A percentile compares a stretch with the other conserved stretches of the same genome.
phyloP scores from a whole-genome alignment of 2,797 vertebrate genomes.

The Sardinella longiceps region DNA sequence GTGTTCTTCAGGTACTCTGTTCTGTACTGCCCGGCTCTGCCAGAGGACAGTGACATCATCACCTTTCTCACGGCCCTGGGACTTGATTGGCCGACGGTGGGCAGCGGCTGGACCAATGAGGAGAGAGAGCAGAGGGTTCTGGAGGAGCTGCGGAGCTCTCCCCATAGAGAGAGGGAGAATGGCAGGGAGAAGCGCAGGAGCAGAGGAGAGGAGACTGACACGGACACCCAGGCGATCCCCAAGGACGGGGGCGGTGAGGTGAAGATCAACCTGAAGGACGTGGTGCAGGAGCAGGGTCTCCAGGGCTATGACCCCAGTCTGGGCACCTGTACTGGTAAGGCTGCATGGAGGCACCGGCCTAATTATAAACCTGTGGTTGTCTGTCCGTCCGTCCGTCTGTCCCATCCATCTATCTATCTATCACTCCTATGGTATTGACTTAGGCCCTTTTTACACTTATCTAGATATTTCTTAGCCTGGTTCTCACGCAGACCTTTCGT shows the following conservation, averaged over 20 bases:
- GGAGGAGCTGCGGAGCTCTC: slow-evolving; percentile 67
- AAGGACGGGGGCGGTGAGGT: slow-evolving; percentile 65
- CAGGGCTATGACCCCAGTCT: slow-evolving; percentile 88
- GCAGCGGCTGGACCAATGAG: slow-evolving; percentile 53
- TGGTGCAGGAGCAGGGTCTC: slow-evolving; percentile 76
- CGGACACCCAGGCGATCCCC: slow-evolving; percentile 56
- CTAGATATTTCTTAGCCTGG: too few species aligned
- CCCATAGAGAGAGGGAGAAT: slow-evolving; percentile 68
- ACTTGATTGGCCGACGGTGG: slow-evolving; percentile 79
- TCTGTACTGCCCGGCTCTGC: slow-evolving; percentile 76
- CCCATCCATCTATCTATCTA: too few species aligned
- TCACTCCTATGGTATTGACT: too few species aligned
- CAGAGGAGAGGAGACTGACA: slow-evolving; percentile 59
- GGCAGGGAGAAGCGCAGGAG: slow-evolving; percentile 65
- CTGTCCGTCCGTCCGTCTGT: too few species aligned
- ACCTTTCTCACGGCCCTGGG: slow-evolving; percentile 77
- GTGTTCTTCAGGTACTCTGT: slow-evolving; percentile 73
- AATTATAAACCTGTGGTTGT: too few species aligned
- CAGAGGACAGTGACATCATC: slow-evolving; percentile 68
- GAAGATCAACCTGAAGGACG: slow-evolving; percentile 80
- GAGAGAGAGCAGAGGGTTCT: slow-evolving; percentile 70
- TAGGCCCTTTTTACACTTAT: too few species aligned
- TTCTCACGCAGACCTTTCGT: too few species aligned
- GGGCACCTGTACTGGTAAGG: slow-evolving; percentile 83
- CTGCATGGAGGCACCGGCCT: background rate